Base-by-base conservation (phyloP, 2,113 vertebrate genomes). In the Cyanoderma ruficeps region DNA sequence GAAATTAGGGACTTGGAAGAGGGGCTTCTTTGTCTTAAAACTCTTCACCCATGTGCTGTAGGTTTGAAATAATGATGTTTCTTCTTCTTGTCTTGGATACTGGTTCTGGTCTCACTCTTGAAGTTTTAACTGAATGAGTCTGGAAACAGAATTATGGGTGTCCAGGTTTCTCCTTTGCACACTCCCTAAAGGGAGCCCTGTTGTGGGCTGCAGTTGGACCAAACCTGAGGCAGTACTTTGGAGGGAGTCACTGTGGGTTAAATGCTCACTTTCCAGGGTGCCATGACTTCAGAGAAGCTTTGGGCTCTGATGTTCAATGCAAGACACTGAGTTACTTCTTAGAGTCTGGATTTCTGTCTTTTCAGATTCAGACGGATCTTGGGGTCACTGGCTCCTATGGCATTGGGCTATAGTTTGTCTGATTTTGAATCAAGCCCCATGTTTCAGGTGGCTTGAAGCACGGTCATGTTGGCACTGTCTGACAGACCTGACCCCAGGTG, bases 401-500 rank as follows among this genome's bases (percentile, higher is more conserved):
- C n/a, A 9, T 4, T 55, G 39, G 68, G 12, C 37, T 72, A 22
- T 8, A 21, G 11, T 14, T 42, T 68, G 49, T 63, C 44, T 78
- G 10, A 72, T 61, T 87, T 39, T 68, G 57, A 85, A 11, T 52
- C 2, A 4, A 72, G 59, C 53, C 22, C 46, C 20, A 0, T 3
- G 5, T 80, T 90, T 64, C 25, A 6, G 46, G 61, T 72, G 53
- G 25, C 63, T 42, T 27, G 44, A 80, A 78, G 68, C 42, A 42
- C 0, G 0, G 42, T 72, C 42, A 8, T 0, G 1, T n/a, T 67
- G 63, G 28, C 47, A 39, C 22, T 37, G 9, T 65, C 41, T 30
- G 39, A 33, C 41, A 55, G 55, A 23, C 46, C 41, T 57, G 65
- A 12, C 44, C 44, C n/a, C 21, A 11, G 46, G 7, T 74, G 16